Evolutionary conservation across 2,113 vertebrate species (phyloP).

Genomic region (Vicugna pacos): DNA sequence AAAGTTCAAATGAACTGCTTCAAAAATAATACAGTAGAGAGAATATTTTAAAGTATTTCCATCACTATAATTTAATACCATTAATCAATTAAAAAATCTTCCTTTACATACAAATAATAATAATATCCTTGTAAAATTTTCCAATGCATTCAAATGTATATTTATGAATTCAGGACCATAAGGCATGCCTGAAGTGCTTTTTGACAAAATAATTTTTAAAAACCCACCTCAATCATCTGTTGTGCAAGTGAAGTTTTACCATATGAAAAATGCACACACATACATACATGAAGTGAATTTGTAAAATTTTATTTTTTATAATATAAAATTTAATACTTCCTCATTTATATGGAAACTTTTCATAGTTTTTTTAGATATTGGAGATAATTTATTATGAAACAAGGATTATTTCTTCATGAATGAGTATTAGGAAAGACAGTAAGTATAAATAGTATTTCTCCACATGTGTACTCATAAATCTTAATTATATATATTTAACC

Average conservation of each 20-base stretch:
- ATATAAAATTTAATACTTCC: neutral
- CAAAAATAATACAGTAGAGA: neutral
- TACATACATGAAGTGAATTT: neutral
- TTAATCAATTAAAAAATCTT: neutral
- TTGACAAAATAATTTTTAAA: neutral
- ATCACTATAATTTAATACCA: neutral
- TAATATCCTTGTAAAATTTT: neutral
- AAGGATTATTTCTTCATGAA: neutral
- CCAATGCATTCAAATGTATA: neutral
- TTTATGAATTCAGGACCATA: neutral
- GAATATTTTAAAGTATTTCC: slow-evolving; percentile 13
- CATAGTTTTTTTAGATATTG: neutral
- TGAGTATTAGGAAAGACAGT: neutral
- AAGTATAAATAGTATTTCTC: neutral
- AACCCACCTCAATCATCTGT: neutral
- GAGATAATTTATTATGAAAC: neutral
- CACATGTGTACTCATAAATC: neutral
- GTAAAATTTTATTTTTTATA: neutral
- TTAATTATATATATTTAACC: slow-evolving; percentile 20
- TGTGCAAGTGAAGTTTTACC: neutral
- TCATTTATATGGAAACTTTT: neutral
- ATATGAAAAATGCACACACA: neutral
- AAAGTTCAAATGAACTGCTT: neutral
- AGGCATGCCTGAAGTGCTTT: neutral
- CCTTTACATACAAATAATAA: neutral